Percentiles rank a stretch among this genome's conserved stretches.
phyloP scores from a whole-genome alignment of 1,140 invertebrate genomes.

The Antheraea mylitta region DNA sequence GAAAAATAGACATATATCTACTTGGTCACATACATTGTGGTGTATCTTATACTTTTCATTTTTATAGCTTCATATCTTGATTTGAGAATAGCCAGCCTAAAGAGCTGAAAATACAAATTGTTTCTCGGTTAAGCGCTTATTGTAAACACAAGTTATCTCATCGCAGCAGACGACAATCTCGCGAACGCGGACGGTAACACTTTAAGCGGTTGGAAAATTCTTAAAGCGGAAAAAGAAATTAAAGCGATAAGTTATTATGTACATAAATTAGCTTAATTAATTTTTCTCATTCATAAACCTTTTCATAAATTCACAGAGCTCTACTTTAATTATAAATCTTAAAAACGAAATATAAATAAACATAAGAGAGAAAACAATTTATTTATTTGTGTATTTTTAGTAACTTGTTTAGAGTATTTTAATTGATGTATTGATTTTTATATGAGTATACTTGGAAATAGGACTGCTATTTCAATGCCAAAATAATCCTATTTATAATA shows the following conservation, averaged over 20 bases:
- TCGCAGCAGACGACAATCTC: slow-evolving; percentile 27
- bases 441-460: too few species aligned
- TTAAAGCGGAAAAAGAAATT: neutral
- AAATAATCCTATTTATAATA: too few species aligned
- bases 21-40: too few species aligned
- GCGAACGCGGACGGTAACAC: neutral
- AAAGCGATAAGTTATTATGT: neutral
- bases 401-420: too few species aligned
- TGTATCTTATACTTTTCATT: too few species aligned
- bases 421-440: too few species aligned
- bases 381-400: too few species aligned
- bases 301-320: neutral
- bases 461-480: too few species aligned
- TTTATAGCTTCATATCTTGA: too few species aligned
- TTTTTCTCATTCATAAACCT: neutral
- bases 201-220: neutral
- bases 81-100: neutral
- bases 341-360: neutral
- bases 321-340: neutral
- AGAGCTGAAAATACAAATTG: slow-evolving; percentile 39
- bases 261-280: neutral
- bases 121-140: slow-evolving; percentile 29
- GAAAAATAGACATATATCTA: too few species aligned
- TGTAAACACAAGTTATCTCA: slow-evolving; percentile 48
- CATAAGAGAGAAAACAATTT: too few species aligned